phyloP scores from a whole-genome alignment of 1,140 invertebrate genomes.

The Caerostris extrusa region DNA sequence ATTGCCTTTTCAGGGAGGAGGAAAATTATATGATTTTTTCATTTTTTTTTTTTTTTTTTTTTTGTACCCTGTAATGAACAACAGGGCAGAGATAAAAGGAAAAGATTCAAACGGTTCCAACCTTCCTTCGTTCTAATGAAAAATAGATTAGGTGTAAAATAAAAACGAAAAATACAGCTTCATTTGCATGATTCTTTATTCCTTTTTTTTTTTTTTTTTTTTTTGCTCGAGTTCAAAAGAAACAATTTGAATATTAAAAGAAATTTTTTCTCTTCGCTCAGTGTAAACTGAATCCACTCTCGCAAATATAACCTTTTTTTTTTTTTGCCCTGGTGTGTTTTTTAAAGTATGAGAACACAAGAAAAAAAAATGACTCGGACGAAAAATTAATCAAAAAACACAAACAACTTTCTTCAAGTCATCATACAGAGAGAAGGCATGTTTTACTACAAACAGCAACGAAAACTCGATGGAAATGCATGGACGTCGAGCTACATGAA shows the following conservation, averaged over 20 bases:
- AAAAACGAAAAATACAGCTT: background rate
- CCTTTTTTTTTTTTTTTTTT: background rate
- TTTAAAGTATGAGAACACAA: background rate
- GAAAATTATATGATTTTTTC: background rate
- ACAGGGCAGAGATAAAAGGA: background rate
- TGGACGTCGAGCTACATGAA: too few species aligned
- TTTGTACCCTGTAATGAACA: background rate
- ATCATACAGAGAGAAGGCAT: too few species aligned
- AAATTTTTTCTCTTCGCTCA: background rate
- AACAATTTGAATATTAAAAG: slow-evolving; percentile 4
- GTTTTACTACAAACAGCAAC: too few species aligned
- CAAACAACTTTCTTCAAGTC: too few species aligned
- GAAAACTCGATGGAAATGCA: too few species aligned
- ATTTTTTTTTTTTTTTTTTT: background rate
- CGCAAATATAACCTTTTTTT: background rate
- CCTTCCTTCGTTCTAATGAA: background rate
- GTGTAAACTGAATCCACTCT: background rate
- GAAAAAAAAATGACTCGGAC: background rate
- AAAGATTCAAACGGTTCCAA: too few species aligned
- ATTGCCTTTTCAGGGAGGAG: background rate
- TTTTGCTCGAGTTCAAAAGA: background rate
- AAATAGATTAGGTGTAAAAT: slow-evolving; percentile 13
- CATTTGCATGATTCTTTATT: slow-evolving; percentile 7
- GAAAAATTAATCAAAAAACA: background rate
- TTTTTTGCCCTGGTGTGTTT: background rate